Conservation (phyloP, 2,888 invertebrate species). For the Carterocephalus palaemon region DNA sequence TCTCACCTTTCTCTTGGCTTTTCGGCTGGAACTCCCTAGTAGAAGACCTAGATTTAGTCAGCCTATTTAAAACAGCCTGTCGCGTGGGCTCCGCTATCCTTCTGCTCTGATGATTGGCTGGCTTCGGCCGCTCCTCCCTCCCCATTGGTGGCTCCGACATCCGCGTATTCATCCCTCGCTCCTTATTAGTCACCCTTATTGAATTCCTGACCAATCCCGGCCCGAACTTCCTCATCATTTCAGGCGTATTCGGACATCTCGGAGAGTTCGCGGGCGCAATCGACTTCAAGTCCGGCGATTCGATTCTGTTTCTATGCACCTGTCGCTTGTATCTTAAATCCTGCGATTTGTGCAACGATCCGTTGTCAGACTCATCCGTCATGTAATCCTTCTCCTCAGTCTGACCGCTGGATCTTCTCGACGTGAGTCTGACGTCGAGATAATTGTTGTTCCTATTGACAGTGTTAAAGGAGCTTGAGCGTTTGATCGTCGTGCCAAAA, state of each 20-base stretch:
- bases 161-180: conserved; percentile 80
- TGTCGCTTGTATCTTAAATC: conserved; percentile 83
- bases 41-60: conserved; percentile 72
- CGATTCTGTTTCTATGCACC: conserved; percentile 83
- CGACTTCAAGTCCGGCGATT: conserved; percentile 71
- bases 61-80: conserved; percentile 61
- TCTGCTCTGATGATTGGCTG: conserved; percentile 62
- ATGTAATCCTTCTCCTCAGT: conserved; percentile 59
- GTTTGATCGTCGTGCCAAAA: conserved; percentile 75
- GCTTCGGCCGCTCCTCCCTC: conserved; percentile 58
- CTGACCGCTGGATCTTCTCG: conserved; percentile 57
- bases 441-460: conserved; percentile 72
- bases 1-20: conserved; percentile 62
- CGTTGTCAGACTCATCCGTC: conserved; percentile 70
- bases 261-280: conserved; percentile 69
- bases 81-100: conserved; percentile 62
- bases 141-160: conserved; percentile 75
- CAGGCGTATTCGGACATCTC: conserved; percentile 81
- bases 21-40: conserved; percentile 70
- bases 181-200: conserved; percentile 60
- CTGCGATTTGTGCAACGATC: conserved; percentile 58
- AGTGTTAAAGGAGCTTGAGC: conserved; percentile 83
- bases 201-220: conserved; percentile 70
- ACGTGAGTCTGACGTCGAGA: conserved; percentile 50
- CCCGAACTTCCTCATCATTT: conserved; percentile 79